Base-by-base conservation (phyloP, 2,888 invertebrate species). In the Zeuzera pyrina region DNA sequence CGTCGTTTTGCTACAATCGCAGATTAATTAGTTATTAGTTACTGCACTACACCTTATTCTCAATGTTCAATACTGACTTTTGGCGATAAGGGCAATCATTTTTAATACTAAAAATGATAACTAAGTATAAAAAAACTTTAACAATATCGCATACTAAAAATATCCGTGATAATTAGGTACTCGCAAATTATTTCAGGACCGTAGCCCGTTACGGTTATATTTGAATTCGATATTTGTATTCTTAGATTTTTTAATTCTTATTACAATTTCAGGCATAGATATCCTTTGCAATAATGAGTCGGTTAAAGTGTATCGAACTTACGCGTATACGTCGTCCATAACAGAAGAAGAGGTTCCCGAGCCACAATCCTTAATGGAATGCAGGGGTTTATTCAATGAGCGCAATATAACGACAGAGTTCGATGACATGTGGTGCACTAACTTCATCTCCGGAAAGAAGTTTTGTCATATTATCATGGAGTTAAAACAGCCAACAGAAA, bases 351-450 rank as follows among this genome's bases (percentile, higher is more conserved):
- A 48, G 3, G 41, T 47, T 8, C 49, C 50, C 1, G 62, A 64
- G 4, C 25, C 25, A 3, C 2, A 11, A 38, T 43, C 41, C 5
- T 47, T 64, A 6, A 53, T 72, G 0, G 76, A 85, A 32, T 78
- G 86, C 49, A 59, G 60, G 53, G 86, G 84, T 41, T 62, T 93
- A 19, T 84, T 92, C 49, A 88, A 91, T 57, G 89, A 88, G 2
- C 66, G 74, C n/a, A 91, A 91, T 62, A 76, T 93, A 25, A 89
- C 91, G 0, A 86, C 85, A 0, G 85, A 89, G 28, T 78, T 86
- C 19, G 84, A 86, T 29, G 87, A 91, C 52, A 90, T 90, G 89
- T 90, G 89, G 89, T 81, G 85, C 43, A 66, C 76, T 1, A 76
- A 71, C 49, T 76, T 77, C 34, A 47, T 56, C 1, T 44, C 63